Percentiles rank a stretch among this genome's conserved stretches.
phyloP scores from a whole-genome alignment of 2,797 vertebrate genomes.

The Bradypus variegatus region DNA sequence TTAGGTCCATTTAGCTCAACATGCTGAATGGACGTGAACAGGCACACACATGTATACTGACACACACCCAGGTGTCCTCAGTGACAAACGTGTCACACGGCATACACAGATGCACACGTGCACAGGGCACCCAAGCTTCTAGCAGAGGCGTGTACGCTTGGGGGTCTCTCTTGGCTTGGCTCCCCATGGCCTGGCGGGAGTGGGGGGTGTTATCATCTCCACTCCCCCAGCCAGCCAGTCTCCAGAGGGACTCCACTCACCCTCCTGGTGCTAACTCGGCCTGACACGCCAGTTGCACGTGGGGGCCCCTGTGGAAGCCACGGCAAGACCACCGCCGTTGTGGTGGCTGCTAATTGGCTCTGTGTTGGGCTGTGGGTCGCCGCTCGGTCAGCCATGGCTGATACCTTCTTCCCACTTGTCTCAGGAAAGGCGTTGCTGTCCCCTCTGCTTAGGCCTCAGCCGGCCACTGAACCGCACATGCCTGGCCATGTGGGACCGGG shows the following conservation, averaged over 20 bases:
- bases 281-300: slow-evolving; percentile 74
- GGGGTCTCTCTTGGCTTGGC: background rate
- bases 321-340: slow-evolving; percentile 77
- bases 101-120: background rate
- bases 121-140: background rate
- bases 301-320: slow-evolving; percentile 73
- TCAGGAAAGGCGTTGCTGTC: slow-evolving; percentile 87
- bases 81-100: background rate
- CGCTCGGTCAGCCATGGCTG: slow-evolving; percentile 91
- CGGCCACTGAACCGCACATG: slow-evolving; percentile 86
- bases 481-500: slow-evolving; percentile 73
- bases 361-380: slow-evolving; percentile 85
- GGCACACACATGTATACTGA: background rate
- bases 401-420: slow-evolving; percentile 88
- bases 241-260: slow-evolving; percentile 54
- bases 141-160: background rate
- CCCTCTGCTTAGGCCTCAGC: slow-evolving; percentile 78
- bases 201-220: background rate
- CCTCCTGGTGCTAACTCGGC: slow-evolving; percentile 71
- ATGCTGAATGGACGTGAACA: background rate
- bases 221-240: background rate
- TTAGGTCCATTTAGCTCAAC: background rate
- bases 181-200: background rate
- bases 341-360: slow-evolving; percentile 89
- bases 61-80: background rate